Percentiles rank a stretch among this genome's conserved stretches.
These are phyloP conservation scores for Notodonta ziczac DNA, from an alignment of 2,888 invertebrate species.

Conservation along the genomic window DNA sequence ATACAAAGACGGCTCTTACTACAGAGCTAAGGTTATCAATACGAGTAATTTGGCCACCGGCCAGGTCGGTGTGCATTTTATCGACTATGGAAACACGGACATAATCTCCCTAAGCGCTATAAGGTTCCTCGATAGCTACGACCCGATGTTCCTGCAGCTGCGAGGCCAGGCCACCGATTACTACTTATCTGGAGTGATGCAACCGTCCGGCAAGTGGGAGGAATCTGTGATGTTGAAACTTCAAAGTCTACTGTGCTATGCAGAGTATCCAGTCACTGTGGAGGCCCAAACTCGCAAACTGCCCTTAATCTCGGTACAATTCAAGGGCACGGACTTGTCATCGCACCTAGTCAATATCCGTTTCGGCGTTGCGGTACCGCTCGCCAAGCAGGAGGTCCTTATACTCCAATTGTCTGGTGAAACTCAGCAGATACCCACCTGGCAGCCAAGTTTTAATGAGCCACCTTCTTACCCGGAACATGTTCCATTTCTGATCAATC, in stretches of 20 bases:
- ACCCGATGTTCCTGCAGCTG: slow-evolving; percentile 75
- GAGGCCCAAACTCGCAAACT: slow-evolving; percentile 67
- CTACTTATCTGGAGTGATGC: slow-evolving; percentile 83
- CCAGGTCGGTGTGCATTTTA: slow-evolving; percentile 86
- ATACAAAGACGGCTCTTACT: slow-evolving; percentile 87
- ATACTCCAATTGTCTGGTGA: slow-evolving; percentile 55
- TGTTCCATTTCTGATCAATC: slow-evolving; percentile 73
- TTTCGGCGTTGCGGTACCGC: slow-evolving; percentile 72
- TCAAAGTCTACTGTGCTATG: slow-evolving; percentile 72
- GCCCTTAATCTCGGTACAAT: slow-evolving; percentile 75
- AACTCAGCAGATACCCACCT: slow-evolving; percentile 53
- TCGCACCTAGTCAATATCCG: slow-evolving; percentile 72
- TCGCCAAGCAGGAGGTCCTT: slow-evolving; percentile 77
- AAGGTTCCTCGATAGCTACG: slow-evolving; percentile 82
- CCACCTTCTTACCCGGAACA: slow-evolving; percentile 63
- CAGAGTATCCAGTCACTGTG: slow-evolving; percentile 65
- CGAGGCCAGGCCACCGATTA: slow-evolving; percentile 86
- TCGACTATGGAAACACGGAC: slow-evolving; percentile 88
- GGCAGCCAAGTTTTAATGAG: slow-evolving; percentile 63
- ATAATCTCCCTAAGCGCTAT: slow-evolving; percentile 85
- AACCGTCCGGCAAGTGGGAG: slow-evolving; percentile 82
- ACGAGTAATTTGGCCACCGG: slow-evolving; percentile 75
- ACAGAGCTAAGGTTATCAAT: slow-evolving; percentile 85
- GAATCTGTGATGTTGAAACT: slow-evolving; percentile 69
- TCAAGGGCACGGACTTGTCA: slow-evolving; percentile 78